These are phyloP conservation scores for Punctoribates punctum DNA, from an alignment of 2,888 invertebrate genomes.

Conservation along the genomic window DNA sequence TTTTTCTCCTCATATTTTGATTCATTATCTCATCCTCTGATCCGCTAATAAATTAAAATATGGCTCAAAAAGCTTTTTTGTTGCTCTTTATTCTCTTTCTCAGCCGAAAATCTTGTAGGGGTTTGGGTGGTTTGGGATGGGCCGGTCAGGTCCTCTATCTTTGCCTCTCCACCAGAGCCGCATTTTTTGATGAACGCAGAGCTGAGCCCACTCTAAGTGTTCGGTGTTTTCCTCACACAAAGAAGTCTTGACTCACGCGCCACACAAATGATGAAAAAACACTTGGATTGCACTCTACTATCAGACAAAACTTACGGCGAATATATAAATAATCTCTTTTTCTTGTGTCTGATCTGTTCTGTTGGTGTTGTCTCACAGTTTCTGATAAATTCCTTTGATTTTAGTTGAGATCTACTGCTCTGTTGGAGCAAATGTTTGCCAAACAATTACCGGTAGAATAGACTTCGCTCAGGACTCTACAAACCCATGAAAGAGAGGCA, in stretches of 20 bases:
- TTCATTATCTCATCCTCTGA: conserved; percentile 23
- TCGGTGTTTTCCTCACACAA: background rate
- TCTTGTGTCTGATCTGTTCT: background rate
- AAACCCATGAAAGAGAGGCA: background rate
- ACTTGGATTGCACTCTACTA: conserved; percentile 16
- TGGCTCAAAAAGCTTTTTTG: conserved; percentile 4
- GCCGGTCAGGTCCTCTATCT: conserved; percentile 28
- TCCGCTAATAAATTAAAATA: conserved; percentile 34
- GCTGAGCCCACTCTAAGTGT: background rate
- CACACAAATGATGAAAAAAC: conserved; percentile 33
- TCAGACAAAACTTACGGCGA: background rate
- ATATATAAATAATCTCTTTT: conserved; percentile 31
- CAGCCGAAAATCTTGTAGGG: conserved; percentile 16
- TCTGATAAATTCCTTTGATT: conserved; percentile 16
- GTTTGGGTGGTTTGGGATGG: conserved; percentile 34
- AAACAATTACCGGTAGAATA: conserved; percentile 21
- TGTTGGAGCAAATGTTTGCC: conserved; percentile 22
- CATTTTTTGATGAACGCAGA: background rate
- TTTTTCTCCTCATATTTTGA: conserved; percentile 3
- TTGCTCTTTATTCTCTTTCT: background rate
- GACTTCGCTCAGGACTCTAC: too few relatives aligned
- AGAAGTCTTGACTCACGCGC: conserved; percentile 30
- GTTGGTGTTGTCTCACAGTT: conserved; percentile 19
- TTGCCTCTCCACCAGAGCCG: background rate
- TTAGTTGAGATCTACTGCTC: conserved; percentile 8